A percentile compares a stretch with the other conserved stretches of the same genome.
phyloP scores from a whole-genome alignment of 2,888 invertebrate species.

The Alloplasta piceator region DNA sequence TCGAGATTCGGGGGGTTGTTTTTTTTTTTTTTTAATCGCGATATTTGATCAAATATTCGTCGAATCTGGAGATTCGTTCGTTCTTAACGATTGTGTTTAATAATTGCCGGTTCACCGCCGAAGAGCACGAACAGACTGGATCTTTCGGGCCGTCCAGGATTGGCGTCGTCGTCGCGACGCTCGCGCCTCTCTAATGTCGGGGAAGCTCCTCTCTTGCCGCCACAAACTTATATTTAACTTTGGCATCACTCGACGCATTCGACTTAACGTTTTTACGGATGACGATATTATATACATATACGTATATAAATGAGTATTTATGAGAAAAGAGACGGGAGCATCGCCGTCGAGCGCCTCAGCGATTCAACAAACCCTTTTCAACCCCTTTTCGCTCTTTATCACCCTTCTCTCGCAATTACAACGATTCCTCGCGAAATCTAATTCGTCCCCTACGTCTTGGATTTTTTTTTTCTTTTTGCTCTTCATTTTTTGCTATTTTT shows the following conservation, averaged over 20 bases:
- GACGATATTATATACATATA: conserved; percentile 19
- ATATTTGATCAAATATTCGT: conserved; percentile 32
- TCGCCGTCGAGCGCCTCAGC: conserved; percentile 19
- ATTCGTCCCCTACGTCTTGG: too few relatives aligned
- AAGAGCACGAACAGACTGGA: conserved; percentile 82
- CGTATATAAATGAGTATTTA: conserved; percentile 6
- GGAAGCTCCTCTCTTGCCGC: conserved; percentile 72
- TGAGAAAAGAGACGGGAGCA: conserved; percentile 15
- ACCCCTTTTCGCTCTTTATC: conserved; percentile 56
- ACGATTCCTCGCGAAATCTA: too few relatives aligned
- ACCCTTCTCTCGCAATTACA: conserved; percentile 16
- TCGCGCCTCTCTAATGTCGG: conserved; percentile 70
- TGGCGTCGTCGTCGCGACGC: conserved; percentile 68
- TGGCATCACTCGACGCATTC: conserved; percentile 82
- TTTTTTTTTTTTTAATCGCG: conserved; percentile 13
- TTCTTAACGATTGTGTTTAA: conserved; percentile 58
- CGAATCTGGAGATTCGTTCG: conserved; percentile 60
- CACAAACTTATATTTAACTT: conserved; percentile 83
- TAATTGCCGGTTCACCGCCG: conserved; percentile 75
- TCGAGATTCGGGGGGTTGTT: conserved; percentile 37
- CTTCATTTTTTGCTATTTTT: too few relatives aligned
- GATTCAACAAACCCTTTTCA: conserved; percentile 38
- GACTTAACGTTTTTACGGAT: conserved; percentile 71
- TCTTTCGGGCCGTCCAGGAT: conserved; percentile 80
- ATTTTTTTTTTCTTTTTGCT: too few relatives aligned